Evolutionary conservation across 2,797 vertebrate genomes (phyloP).

Genomic region (Melanotaenia pygmaea): DNA sequence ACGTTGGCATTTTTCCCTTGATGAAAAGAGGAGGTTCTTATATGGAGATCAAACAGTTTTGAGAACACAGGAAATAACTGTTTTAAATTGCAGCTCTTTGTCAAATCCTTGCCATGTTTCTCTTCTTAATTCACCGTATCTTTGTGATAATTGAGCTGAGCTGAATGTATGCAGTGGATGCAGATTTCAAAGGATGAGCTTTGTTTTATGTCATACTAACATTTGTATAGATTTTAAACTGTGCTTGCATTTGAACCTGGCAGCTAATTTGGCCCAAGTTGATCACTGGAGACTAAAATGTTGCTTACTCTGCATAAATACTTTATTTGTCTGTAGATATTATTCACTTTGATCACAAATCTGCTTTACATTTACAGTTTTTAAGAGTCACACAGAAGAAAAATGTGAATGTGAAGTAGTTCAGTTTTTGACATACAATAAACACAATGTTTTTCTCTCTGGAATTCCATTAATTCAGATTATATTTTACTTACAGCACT

Average conservation of each 20-base stretch:
- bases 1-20: not conserved
- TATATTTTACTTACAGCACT: not conserved
- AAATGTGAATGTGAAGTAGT: no score
- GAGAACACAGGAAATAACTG: constrained; percentile 12
- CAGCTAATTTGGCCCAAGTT: not conserved
- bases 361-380: no score
- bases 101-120: constrained; percentile 20
- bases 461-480: not conserved
- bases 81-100: constrained; percentile 39
- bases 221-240: constrained; percentile 34
- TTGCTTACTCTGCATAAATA: not conserved
- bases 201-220: constrained; percentile 27
- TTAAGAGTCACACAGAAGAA: no score
- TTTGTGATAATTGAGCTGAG: constrained; percentile 34
- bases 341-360: no score
- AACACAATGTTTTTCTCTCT: not conserved
- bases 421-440: not conserved
- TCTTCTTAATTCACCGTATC: constrained; percentile 21
- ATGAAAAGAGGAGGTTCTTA: constrained; percentile 37
- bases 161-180: constrained; percentile 15
- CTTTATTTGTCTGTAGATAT: no score
- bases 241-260: not conserved
- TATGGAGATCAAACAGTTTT: constrained; percentile 33
- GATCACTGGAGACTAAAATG: not conserved
- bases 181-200: constrained; percentile 41